Base-by-base conservation (phyloP, 2,888 invertebrate genomes). In the Cinara cedri region DNA sequence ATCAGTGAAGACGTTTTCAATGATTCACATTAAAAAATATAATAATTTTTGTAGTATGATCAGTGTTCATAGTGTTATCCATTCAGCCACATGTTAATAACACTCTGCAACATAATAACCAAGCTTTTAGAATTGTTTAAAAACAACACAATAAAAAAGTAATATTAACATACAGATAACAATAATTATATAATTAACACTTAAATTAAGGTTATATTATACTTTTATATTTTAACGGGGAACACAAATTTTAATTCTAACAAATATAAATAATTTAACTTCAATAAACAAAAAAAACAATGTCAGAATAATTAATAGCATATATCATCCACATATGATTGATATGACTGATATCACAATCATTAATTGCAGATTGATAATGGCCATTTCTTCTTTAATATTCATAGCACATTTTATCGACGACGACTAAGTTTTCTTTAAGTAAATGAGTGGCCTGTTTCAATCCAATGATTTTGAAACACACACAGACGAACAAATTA, bases 81-180 rank as follows among this genome's bases (percentile, higher is more conserved):
- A 51, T 62, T 78, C 78, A 78, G 68, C 78, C 57, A 78, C 70
- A 78, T 24, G 21, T 68, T 78, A 78, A 68, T 46, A 76, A 70
- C 24, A 60, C 34, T 78, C 78, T 78, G 78, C n/a, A 78, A 78
- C 78, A 78, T 70, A 78, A 78, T 78, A 78, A 70, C 46, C 42
- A 60, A 70, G 1, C 19, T 51, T n/a, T 68, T 78, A 78, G 49
- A 46, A 44, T 55, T 46, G 14, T 49, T 49, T 51, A 13, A 34
- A 55, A 46, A 13, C 8, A 49, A 49, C 14, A 26, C 19, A 63
- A 34, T 3, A 34, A 34, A 13, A 34, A 55, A 46, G 13, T 1
- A 49, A 49, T 14, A 26, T 19, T 51, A 51, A 34, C 2, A 51
- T 26, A 19, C 21, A 74, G 14, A 51, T 24, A 44, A n/a, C 42